Evolutionary conservation across 2,888 invertebrate genomes (phyloP), one percentile per base, ranked within the genome.

Genomic region (Gymnocheta viridis): DNA sequence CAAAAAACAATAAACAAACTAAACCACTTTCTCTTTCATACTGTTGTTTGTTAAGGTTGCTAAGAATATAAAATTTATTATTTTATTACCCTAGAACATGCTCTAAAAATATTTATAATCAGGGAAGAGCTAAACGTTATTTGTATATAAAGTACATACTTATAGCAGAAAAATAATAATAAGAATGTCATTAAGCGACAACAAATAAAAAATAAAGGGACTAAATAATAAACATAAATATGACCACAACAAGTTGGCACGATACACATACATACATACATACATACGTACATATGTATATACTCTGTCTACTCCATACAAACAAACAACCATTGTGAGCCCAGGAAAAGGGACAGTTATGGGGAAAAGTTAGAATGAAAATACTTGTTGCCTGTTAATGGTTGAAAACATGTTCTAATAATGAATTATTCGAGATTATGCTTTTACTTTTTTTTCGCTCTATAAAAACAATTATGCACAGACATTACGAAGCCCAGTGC

Each of bases 81-180:
- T 79, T 70, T 79, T 64, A 70, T 79, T 62, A 32, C 4, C 19
- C 14, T 35, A 35, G 35, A 79, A 70, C 51, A 54, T 64, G 78
- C 32, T 58, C 35, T 44, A 9, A 54, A 77, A 60, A 54, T 44
- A n/a, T n/a, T n/a, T n/a, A 17, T 44, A 62, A 70, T 51, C 27
- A 66, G 14, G 32, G 41, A 17, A 66, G 12, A 35, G n/a, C 22
- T 29, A 14, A 60, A 49, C 12, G 19, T 27, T 38, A 27, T 22
- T 51, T 74, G n/a, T 44, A 22, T 22, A 38, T 14, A 38, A 2
- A 38, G 6, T 22, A 41, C 54, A 69, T 70, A 60, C 60, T 49
- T 35, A 22, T 12, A 32, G 35, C 6, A 60, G 19, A 35, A 38
- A 49, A 32, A 49, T 49, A 19, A 66, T 76, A 35, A 47, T 66